These are phyloP conservation scores for Syngnathus scovelli DNA, from an alignment of 2,113 vertebrate species.

Conservation along the genomic window DNA sequence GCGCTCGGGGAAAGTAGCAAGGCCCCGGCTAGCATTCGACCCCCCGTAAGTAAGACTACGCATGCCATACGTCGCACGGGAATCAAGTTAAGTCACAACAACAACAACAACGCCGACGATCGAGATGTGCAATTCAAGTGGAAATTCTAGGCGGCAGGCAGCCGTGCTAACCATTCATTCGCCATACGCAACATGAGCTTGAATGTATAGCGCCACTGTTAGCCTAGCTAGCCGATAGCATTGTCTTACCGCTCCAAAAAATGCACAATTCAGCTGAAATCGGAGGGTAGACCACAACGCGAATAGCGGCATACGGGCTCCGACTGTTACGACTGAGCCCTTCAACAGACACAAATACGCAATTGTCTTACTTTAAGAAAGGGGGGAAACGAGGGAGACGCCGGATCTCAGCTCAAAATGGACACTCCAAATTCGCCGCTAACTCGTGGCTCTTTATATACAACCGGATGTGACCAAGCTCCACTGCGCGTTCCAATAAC, in stretches of 20 bases:
- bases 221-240: not conserved
- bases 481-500: not conserved
- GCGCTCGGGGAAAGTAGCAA: not conserved
- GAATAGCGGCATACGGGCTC: not conserved
- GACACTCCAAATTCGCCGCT: slow-evolving; percentile 70
- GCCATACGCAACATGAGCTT: not conserved
- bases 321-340: not conserved
- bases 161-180: not conserved
- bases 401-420: slow-evolving; percentile 60
- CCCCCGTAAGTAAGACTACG: not conserved
- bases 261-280: not conserved
- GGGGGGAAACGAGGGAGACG: slow-evolving; percentile 33
- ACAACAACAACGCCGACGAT: too few species aligned
- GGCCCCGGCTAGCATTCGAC: not conserved
- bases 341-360: not conserved
- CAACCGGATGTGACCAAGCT: slow-evolving; percentile 54
- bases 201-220: not conserved
- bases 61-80: not conserved
- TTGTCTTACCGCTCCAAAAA: not conserved
- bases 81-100: too few species aligned
- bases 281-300: not conserved
- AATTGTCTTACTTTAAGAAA: slow-evolving; percentile 45
- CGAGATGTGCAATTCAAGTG: not conserved
- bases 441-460: slow-evolving; percentile 70
- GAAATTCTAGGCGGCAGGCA: too few species aligned